phyloP scores from a whole-genome alignment of 64 coral and sea anemone genomes.

The Actinia equina region DNA sequence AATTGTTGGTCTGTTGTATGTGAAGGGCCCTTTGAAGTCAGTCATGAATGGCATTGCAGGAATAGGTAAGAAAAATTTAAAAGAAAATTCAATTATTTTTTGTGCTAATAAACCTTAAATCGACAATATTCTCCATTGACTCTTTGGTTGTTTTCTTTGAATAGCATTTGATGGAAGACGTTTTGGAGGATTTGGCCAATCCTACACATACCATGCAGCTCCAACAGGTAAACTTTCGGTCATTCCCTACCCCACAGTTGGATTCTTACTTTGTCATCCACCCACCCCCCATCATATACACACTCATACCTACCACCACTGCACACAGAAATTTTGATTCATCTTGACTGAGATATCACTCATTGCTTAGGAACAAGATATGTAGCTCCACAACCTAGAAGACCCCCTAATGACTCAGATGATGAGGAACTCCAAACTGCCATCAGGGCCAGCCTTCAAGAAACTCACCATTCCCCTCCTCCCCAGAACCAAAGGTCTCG shows the following conservation, averaged over 20 bases:
- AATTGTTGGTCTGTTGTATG: conserved; percentile 83
- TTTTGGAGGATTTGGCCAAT: not conserved
- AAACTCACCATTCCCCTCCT: conserved; percentile 46
- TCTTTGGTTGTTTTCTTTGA: not conserved
- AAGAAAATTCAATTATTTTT: not conserved
- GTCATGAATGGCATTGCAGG: conserved; percentile 48
- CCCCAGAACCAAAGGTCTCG: not conserved
- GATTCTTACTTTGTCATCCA: not conserved
- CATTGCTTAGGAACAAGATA: conserved; percentile 24
- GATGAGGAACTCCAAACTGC: conserved; percentile 83
- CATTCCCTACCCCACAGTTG: not conserved
- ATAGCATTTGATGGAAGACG: not conserved
- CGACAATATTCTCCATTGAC: no score
- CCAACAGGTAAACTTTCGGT: not conserved
- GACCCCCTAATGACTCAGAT: conserved; percentile 42
- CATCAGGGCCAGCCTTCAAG: conserved; percentile 81
- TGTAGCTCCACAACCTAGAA: not conserved
- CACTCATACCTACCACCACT: no score
- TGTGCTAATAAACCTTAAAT: no score
- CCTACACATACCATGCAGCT: conserved; percentile 15
- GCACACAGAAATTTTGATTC: not conserved
- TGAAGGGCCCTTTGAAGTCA: conserved; percentile 84
- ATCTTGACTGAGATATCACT: not conserved
- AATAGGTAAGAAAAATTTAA: not conserved
- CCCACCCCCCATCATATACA: not conserved